These are phyloP conservation scores for Gymnogyps californianus DNA, from an alignment of 2,113 vertebrate species.

Conservation along the genomic window DNA sequence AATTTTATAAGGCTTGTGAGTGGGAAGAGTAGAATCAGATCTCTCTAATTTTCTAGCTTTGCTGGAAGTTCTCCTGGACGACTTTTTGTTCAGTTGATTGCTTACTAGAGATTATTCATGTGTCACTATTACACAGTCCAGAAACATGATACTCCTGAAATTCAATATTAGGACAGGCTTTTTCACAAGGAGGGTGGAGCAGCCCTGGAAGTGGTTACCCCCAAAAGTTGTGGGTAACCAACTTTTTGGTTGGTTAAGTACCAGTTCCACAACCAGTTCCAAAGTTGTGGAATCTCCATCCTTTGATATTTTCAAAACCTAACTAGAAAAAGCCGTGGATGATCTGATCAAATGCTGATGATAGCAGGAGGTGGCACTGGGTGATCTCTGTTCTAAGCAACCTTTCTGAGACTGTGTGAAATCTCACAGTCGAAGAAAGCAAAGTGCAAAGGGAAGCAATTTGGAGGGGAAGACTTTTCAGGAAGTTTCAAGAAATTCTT, in stretches of 20 bases:
- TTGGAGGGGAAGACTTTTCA: background rate
- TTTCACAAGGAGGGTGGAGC: background rate
- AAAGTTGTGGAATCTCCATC: background rate
- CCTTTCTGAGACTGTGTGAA: background rate
- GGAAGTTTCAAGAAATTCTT: background rate
- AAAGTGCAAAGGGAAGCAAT: background rate
- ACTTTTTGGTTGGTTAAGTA: background rate
- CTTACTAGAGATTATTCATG: background rate
- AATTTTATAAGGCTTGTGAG: background rate
- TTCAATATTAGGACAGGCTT: background rate
- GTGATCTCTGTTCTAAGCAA: background rate
- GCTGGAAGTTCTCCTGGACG: accelerated
- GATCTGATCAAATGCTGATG: background rate
- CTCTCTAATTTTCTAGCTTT: background rate
- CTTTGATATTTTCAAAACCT: background rate
- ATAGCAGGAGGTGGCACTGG: background rate
- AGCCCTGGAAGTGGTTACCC: background rate
- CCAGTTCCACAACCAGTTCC: background rate
- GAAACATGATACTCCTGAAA: background rate
- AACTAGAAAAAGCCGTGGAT: background rate
- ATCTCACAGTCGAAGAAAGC: background rate
- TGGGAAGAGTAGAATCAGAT: background rate
- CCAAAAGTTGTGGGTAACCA: background rate
- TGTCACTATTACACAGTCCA: background rate
- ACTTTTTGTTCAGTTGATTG: background rate